Conservation (phyloP, 2,888 invertebrate species). For the Lydus trimaculatus region DNA sequence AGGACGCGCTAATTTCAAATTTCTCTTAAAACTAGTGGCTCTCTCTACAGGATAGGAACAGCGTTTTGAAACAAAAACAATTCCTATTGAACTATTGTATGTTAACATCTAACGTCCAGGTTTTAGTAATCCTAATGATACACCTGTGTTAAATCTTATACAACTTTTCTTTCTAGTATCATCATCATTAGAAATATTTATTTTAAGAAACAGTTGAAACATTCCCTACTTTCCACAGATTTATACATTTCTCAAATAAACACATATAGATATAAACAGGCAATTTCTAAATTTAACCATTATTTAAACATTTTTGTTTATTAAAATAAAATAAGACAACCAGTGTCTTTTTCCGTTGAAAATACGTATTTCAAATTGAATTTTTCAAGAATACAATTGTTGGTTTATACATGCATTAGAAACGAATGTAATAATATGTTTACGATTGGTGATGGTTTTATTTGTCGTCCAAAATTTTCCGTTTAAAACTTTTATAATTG, state of each 20-base stretch:
- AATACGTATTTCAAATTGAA: background rate
- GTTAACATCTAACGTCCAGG: no score
- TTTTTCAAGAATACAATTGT: background rate
- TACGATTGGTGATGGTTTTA: no score
- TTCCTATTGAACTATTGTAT: no score
- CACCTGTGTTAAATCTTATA: no score
- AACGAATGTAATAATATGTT: background rate
- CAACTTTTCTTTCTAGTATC: background rate
- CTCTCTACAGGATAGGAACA: no score
- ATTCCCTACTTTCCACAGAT: background rate
- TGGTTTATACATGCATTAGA: background rate
- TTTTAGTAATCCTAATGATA: no score
- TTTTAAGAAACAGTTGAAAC: background rate
- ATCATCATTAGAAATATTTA: background rate
- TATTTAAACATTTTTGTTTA: background rate
- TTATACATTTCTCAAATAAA: background rate
- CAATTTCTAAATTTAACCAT: background rate
- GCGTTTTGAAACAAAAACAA: no score
- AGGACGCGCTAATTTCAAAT: no score
- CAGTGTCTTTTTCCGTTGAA: background rate
- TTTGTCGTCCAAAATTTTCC: no score
- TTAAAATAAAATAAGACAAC: background rate
- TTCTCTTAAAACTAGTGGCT: no score
- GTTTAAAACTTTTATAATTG: no score
- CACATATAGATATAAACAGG: background rate